Base-by-base conservation (phyloP, 2,113 vertebrate genomes). In the Myanophis thanlyinensis region DNA sequence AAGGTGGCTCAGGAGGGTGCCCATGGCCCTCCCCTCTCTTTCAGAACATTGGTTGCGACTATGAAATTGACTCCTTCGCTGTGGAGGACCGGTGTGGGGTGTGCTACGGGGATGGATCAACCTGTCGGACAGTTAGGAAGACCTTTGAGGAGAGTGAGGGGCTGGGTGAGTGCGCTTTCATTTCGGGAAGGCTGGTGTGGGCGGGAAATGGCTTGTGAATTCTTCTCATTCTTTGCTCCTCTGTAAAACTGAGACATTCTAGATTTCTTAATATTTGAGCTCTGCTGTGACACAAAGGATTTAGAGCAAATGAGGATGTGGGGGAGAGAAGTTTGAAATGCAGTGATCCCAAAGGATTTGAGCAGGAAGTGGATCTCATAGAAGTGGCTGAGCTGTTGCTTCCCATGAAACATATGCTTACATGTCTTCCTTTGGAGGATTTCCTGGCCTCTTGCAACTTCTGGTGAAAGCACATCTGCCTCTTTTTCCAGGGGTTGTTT, bases 41-140 rank as follows among this genome's bases (percentile, higher is more conserved):
- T 54, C 98, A 99, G 99, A 98, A 97, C 0, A 96, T 99, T 59
- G 99, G 99, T 96, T 99, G 99, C 0, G 99, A 99, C 97, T 98
- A 98, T 1, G 97, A 98, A 96, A 99, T 99, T 0, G 98, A 99
- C 93, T 99, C 99, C 0, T 96, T 95, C 0, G 98, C 98, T 0
- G 85, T 97, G 0, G 99, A 99, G 97, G 99, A 99, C 94, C 98
- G 98, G 46, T 99, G 99, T 0, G 99, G 99, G 0, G 98, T 99
- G 0, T 99, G 99, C 93, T 98, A 96, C 0, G 99, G 99, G 5
- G 98, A 99, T 0, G 98, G 98, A 56, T 99, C 99, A 40, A 98
- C 99, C 93, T 99, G 99, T 84, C 98, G 98, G 90, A 99, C 99
- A 0, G 97, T 99, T 91, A 98, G 96, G 93, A 98, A 96, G 96